Evolutionary conservation across 2,113 vertebrate species (phyloP).

Genomic region (Tauraco erythrolophus): DNA sequence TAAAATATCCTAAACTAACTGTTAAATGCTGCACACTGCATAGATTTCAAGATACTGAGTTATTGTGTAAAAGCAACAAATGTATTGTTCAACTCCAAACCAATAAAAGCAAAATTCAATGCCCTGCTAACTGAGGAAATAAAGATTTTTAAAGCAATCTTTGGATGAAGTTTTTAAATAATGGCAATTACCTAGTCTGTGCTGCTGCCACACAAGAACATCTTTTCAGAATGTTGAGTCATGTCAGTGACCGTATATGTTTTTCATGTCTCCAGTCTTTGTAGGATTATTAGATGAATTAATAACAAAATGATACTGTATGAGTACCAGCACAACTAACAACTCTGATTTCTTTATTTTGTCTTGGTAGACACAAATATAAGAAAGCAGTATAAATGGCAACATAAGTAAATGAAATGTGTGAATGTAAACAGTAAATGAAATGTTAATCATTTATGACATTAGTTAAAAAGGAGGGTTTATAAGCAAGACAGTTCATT

Average conservation of each 20-base stretch:
- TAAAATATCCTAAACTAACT: neutral
- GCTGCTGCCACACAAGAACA: neutral
- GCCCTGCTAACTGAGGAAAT: neutral
- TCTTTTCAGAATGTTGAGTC: neutral
- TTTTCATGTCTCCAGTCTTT: neutral
- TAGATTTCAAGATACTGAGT: neutral
- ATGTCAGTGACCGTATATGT: neutral
- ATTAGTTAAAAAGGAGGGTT: neutral
- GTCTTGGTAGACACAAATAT: neutral
- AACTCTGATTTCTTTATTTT: neutral
- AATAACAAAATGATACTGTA: neutral
- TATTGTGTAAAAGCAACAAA: neutral
- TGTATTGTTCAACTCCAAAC: neutral
- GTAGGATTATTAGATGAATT: neutral
- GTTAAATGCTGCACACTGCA: neutral
- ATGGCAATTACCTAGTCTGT: neutral
- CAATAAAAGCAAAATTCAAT: neutral
- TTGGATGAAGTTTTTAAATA: neutral
- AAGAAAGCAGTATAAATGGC: constrained; percentile 27
- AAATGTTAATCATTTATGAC: constrained; percentile 8
- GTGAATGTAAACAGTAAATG: constrained; percentile 30
- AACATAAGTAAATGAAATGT: constrained; percentile 49
- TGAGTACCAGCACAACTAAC: neutral
- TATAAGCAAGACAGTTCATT: neutral
- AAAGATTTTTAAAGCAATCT: neutral